Conservation (phyloP, 1,140 invertebrate species). For the Andrena cerasifolii region DNA sequence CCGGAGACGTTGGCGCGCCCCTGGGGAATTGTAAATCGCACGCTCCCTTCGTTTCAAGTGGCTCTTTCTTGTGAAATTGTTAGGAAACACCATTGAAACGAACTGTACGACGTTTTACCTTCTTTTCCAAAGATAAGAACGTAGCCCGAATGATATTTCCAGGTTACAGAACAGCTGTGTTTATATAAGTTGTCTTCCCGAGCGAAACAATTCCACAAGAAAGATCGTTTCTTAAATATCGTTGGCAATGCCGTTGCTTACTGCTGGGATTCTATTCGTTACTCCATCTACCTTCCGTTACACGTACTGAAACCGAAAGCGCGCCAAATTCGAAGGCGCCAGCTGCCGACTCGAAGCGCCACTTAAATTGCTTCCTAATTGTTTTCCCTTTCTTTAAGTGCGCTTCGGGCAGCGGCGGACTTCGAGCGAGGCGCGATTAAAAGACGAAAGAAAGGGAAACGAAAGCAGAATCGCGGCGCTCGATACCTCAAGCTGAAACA, state of each 20-base stretch:
- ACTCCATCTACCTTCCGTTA: conserved; percentile 1
- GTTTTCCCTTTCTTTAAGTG: neutral
- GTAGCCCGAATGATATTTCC: neutral
- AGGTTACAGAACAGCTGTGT: too few relatives aligned
- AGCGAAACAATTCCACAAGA: conserved; percentile 7
- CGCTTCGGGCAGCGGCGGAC: neutral
- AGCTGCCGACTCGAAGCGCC: neutral
- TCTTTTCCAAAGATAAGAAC: neutral
- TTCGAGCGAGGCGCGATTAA: neutral
- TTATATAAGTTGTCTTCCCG: conserved; percentile 17
- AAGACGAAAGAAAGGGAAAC: neutral
- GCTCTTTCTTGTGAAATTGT: conserved; percentile 25
- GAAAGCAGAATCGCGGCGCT: neutral
- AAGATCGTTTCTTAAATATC: conserved; percentile 8
- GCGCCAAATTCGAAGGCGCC: neutral
- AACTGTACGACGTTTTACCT: neutral
- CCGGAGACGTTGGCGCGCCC: too few relatives aligned
- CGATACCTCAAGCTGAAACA: conserved; percentile 33
- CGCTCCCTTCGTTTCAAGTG: neutral
- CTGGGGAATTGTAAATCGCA: neutral
- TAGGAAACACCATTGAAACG: neutral
- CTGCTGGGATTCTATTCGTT: conserved; percentile 26
- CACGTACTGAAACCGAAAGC: neutral
- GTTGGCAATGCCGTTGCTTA: conserved; percentile 33
- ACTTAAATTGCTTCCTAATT: neutral